These are phyloP conservation scores for Carassius auratus DNA, from an alignment of 2,113 vertebrate genomes.

Conservation along the genomic window DNA sequence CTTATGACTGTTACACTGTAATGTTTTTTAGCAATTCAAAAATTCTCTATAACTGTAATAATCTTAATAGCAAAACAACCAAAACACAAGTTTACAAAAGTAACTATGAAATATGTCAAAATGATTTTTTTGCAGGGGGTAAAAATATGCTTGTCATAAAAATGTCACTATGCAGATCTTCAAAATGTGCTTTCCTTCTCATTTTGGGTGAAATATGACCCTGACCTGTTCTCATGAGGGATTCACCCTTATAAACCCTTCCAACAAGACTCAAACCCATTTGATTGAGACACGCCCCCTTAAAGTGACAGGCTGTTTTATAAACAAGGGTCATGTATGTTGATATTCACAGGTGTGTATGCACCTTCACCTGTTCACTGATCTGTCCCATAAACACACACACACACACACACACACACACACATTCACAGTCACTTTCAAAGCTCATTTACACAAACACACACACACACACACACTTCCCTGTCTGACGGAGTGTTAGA, in stretches of 20 bases:
- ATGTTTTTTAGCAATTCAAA: background rate
- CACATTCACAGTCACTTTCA: conserved; percentile 2
- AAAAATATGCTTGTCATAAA: background rate
- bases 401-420: too few species aligned
- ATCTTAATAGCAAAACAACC: background rate
- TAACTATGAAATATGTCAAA: background rate
- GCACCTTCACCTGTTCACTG: conserved; percentile 40
- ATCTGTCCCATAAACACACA: background rate
- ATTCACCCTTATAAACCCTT: conserved; percentile 2
- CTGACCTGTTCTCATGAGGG: background rate
- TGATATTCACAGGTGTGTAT: conserved; percentile 34
- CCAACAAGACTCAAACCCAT: conserved; percentile 8
- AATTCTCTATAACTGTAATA: background rate
- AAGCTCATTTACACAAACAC: conserved; percentile 15
- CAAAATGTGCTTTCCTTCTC: background rate
- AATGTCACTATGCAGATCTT: background rate
- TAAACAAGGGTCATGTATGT: background rate
- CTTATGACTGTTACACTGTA: background rate
- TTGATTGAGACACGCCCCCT: conserved; percentile 32
- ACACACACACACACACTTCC: conserved; percentile 45
- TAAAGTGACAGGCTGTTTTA: conserved; percentile 20
- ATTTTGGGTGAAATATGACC: conserved; percentile 1
- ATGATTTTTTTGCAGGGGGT: too few species aligned
- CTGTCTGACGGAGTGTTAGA: conserved; percentile 46
- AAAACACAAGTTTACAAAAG: background rate